Percentiles rank a stretch among this genome's conserved stretches.
Conservation (phyloP, 2,888 invertebrate species). For the Euzetes globulus region DNA sequence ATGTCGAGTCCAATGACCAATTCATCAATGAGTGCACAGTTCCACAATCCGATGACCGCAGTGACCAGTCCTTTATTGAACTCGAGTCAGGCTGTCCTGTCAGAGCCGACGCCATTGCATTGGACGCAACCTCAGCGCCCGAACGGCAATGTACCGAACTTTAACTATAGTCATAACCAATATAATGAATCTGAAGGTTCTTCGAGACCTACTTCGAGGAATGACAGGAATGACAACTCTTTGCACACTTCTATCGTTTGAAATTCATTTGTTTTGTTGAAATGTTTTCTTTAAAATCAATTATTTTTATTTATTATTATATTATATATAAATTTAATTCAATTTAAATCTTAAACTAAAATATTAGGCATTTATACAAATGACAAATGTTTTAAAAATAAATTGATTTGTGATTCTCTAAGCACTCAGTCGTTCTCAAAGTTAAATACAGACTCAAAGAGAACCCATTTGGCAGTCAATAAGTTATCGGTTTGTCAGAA, state of each 20-base stretch:
- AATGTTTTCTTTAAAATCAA: not conserved
- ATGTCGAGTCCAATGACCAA: constrained; percentile 4
- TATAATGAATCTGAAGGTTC: not conserved
- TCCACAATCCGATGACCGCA: not conserved
- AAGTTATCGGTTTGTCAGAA: too few relatives aligned
- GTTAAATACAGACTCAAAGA: too few relatives aligned
- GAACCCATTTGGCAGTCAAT: too few relatives aligned
- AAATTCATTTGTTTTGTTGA: not conserved
- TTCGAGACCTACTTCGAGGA: not conserved
- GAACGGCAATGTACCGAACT: constrained; percentile 11
- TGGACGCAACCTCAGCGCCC: not conserved
- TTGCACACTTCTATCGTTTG: not conserved
- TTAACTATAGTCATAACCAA: constrained; percentile 21
- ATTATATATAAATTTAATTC: not conserved
- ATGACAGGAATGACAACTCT: not conserved
- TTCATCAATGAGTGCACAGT: not conserved
- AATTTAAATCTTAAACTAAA: not conserved
- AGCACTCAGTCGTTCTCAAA: too few relatives aligned
- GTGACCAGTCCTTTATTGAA: constrained; percentile 12
- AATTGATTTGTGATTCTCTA: too few relatives aligned
- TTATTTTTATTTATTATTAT: constrained; percentile 7
- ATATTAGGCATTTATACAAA: not conserved
- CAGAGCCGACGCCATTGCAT: not conserved
- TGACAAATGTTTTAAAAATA: not conserved
- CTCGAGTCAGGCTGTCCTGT: not conserved